Evolutionary conservation across 1,140 invertebrate species (phyloP).

Genomic region (Aphelenchoides fujianensis): DNA sequence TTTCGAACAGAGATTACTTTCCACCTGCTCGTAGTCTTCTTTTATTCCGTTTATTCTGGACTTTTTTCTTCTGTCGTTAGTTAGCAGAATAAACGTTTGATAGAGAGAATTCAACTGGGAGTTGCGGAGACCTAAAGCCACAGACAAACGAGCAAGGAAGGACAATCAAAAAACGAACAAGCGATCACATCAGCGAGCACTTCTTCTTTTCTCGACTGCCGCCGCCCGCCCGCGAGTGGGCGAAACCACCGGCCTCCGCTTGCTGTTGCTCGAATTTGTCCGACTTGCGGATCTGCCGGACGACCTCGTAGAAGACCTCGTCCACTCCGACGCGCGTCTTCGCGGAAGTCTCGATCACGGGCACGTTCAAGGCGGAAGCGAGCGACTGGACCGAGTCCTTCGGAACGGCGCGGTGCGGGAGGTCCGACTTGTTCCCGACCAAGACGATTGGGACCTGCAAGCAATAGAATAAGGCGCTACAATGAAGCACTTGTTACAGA

Average conservation of each 20-base stretch:
- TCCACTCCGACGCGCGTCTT: conserved; percentile 97
- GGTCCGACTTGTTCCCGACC: conserved; percentile 97
- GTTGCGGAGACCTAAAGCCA: too few species aligned
- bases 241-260: too few species aligned
- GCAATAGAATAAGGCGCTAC: too few species aligned
- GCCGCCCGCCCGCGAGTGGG: too few species aligned
- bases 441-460: conserved; percentile 64
- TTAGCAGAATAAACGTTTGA: too few species aligned
- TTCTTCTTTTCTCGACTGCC: background rate
- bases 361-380: conserved; percentile 89
- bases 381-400: conserved; percentile 81
- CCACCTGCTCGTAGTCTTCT: too few species aligned
- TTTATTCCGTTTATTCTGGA: too few species aligned
- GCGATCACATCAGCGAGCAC: background rate
- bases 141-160: too few species aligned
- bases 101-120: too few species aligned
- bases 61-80: too few species aligned
- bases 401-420: conserved; percentile 81
- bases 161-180: background rate
- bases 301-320: conserved; percentile 96
- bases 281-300: conserved; percentile 86
- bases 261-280: background rate
- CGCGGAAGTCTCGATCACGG: conserved; percentile 95
- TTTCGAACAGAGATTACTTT: too few species aligned
- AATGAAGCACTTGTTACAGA: too few species aligned